These are phyloP conservation scores for Ailurus styani DNA, from an alignment of 2,113 vertebrate species.

Conservation along the genomic window DNA sequence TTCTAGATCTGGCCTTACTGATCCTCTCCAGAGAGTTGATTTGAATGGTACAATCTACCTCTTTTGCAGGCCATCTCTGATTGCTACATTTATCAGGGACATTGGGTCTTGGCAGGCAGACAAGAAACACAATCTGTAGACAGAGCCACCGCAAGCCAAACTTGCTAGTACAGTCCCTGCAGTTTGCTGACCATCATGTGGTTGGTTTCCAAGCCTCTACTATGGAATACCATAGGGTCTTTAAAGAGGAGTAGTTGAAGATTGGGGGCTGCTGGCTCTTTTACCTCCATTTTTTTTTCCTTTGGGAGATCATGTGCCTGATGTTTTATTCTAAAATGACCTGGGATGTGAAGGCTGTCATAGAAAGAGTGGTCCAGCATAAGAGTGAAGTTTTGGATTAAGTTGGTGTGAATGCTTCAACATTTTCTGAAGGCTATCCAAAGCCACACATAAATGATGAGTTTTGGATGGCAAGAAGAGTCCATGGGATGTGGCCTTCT, in stretches of 20 bases:
- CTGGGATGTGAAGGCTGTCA: background rate
- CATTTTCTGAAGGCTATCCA: constrained; percentile 50
- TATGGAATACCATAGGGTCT: background rate
- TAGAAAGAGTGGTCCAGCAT: constrained; percentile 25
- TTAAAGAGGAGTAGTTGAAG: background rate
- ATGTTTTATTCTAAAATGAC: constrained; percentile 32
- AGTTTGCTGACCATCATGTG: constrained; percentile 1
- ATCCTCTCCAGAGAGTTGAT: background rate
- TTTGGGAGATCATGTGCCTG: background rate
- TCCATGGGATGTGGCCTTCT: constrained; percentile 26
- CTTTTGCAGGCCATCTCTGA: constrained; percentile 40
- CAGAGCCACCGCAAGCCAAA: constrained; percentile 47
- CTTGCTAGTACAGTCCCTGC: constrained; percentile 31
- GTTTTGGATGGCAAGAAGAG: constrained; percentile 55
- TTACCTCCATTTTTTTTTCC: background rate
- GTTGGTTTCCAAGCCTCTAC: constrained; percentile 55
- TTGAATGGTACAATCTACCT: background rate
- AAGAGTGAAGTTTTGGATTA: constrained; percentile 48
- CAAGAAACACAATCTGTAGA: constrained; percentile 65
- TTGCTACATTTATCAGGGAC: constrained; percentile 58
- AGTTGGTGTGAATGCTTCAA: constrained; percentile 48
- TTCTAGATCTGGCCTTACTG: background rate
- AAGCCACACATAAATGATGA: constrained; percentile 66
- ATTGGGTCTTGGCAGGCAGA: constrained; percentile 56
- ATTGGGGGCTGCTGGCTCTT: background rate